These are phyloP conservation scores for Teinopalpus imperialis DNA, from an alignment of 2,888 invertebrate genomes.

Conservation along the genomic window DNA sequence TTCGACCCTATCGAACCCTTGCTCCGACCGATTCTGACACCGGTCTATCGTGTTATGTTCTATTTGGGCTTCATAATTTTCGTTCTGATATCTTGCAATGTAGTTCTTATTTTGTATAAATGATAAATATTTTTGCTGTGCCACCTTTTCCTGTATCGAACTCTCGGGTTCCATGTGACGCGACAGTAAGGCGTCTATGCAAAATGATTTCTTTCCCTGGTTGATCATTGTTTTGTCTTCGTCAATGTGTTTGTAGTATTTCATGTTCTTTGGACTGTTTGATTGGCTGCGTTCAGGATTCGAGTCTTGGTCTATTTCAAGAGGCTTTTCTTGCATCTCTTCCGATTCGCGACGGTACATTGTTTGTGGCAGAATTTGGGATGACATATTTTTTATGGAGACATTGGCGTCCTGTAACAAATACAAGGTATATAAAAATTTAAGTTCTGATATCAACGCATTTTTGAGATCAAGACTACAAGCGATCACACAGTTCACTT, in stretches of 20 bases:
- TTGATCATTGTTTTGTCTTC: slow-evolving; percentile 68
- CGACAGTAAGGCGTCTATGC: slow-evolving; percentile 93
- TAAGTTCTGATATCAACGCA: no score
- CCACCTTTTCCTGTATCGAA: slow-evolving; percentile 57
- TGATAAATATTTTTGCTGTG: slow-evolving; percentile 65
- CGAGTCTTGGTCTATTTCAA: slow-evolving; percentile 65
- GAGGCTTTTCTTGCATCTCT: slow-evolving; percentile 48
- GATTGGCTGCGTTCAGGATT: slow-evolving; percentile 58
- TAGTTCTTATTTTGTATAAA: slow-evolving; percentile 69
- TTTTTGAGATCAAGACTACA: no score
- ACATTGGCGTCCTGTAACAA: no score
- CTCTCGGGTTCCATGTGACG: slow-evolving; percentile 62
- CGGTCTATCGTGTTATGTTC: slow-evolving; percentile 71
- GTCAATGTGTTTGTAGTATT: slow-evolving; percentile 50
- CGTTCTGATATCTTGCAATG: slow-evolving; percentile 59
- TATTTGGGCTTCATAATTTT: slow-evolving; percentile 71
- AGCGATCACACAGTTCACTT: no score
- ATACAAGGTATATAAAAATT: no score
- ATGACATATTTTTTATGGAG: slow-evolving; percentile 40
- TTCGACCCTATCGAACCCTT: slow-evolving; percentile 38
- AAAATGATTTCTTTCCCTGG: slow-evolving; percentile 88
- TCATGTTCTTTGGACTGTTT: slow-evolving; percentile 66
- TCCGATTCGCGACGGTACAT: slow-evolving; percentile 59
- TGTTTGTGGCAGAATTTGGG: slow-evolving; percentile 45
- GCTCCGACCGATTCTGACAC: slow-evolving; percentile 41